Percentiles rank a stretch among this genome's conserved stretches.
These are phyloP conservation scores for Pseudorasbora parva DNA, from an alignment of 2,113 vertebrate species.

Conservation along the genomic window DNA sequence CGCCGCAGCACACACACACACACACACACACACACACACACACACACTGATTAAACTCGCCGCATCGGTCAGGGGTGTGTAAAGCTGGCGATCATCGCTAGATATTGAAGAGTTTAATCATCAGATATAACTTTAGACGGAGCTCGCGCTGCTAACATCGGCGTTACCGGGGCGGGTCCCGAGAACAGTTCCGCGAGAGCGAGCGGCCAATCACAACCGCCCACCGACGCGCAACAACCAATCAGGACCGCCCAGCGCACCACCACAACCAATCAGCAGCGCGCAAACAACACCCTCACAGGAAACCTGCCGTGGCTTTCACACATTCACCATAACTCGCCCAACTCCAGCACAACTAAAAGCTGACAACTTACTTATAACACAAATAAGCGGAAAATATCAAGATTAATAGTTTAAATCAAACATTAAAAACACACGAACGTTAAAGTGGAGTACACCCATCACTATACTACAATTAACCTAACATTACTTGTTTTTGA, in stretches of 20 bases:
- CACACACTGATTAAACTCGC: neutral
- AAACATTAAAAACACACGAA: too few relatives aligned
- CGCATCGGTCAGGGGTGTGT: neutral
- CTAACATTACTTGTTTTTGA: too few relatives aligned
- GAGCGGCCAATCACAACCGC: constrained; percentile 4
- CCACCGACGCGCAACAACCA: neutral
- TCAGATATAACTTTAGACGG: neutral
- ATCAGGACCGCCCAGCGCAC: neutral
- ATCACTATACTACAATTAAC: too few relatives aligned
- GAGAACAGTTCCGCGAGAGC: constrained; percentile 1
- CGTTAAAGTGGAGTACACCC: too few relatives aligned
- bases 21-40: constrained; percentile 1
- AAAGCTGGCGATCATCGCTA: too few relatives aligned
- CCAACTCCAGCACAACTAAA: neutral
- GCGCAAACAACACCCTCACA: too few relatives aligned
- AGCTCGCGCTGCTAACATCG: constrained; percentile 11
- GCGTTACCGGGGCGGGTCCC: constrained; percentile 14
- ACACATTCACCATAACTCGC: too few relatives aligned
- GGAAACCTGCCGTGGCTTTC: too few relatives aligned
- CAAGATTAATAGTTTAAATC: too few relatives aligned
- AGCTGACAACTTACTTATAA: too few relatives aligned
- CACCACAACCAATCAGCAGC: neutral
- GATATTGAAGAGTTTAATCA: neutral
- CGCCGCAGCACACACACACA: constrained; percentile 17
- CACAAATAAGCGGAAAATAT: too few relatives aligned